phyloP scores from a whole-genome alignment of 1,140 invertebrate species.

The Psilanteris sp. region DNA sequence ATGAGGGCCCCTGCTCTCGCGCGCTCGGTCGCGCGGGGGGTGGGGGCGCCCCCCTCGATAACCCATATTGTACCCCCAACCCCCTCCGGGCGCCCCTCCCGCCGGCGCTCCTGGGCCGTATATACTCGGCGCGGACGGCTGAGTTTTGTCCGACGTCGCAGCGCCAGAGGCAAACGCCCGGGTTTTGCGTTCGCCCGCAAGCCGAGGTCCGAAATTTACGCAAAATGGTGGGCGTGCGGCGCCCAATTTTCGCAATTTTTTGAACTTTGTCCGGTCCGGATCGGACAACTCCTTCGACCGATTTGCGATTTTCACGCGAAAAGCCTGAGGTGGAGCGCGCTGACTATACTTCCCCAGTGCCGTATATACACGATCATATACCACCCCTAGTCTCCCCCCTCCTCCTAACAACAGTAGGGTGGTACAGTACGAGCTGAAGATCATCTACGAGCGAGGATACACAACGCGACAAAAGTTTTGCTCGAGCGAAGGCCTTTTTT shows the following conservation, averaged over 20 bases:
- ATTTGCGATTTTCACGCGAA: slow-evolving; percentile 72
- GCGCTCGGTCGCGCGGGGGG: slow-evolving; percentile 56
- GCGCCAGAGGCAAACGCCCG: slow-evolving; percentile 71
- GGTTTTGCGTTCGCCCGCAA: slow-evolving; percentile 52
- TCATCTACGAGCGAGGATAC: slow-evolving; percentile 62
- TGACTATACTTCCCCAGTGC: slow-evolving; percentile 78
- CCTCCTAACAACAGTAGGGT: slow-evolving; percentile 79
- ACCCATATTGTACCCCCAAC: slow-evolving; percentile 79
- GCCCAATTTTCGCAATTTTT: slow-evolving; percentile 74
- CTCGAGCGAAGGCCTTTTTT: slow-evolving; percentile 3
- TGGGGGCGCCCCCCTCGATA: slow-evolving; percentile 78
- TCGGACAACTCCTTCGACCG: slow-evolving; percentile 24
- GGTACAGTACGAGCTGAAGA: slow-evolving; percentile 76
- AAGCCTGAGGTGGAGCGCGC: slow-evolving; percentile 77
- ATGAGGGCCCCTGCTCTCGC: slow-evolving; percentile 79
- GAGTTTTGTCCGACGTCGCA: slow-evolving; percentile 74
- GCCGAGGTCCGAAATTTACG: slow-evolving; percentile 66
- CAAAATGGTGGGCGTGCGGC: slow-evolving; percentile 72
- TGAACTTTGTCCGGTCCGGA: slow-evolving; percentile 46
- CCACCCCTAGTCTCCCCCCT: slow-evolving; percentile 79
- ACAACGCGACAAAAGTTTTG: slow-evolving; percentile 57
- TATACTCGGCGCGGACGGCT: slow-evolving; percentile 75
- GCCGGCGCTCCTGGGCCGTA: slow-evolving; percentile 76
- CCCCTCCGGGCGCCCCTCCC: slow-evolving; percentile 66
- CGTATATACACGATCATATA: slow-evolving; percentile 81